Base-by-base conservation (phyloP, 2,888 invertebrate species). In the Beris chalybata region DNA sequence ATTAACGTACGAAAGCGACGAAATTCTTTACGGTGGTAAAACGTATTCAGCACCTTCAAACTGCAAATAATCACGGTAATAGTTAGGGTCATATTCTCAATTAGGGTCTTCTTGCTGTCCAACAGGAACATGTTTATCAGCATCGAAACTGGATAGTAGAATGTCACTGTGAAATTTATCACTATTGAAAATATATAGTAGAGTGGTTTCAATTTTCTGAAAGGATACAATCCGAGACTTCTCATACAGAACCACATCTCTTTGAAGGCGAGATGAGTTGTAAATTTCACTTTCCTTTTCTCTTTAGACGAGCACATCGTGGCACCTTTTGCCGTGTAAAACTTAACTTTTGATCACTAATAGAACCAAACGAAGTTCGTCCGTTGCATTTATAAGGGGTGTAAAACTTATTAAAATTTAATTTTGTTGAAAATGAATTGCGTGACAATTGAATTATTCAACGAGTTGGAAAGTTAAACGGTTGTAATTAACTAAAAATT, bases 161-260 rank as follows among this genome's bases (percentile, higher is more conserved):
- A 15, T 3, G 78, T 79, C 4, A 77, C 74, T 29, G 74, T 29
- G 5, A 65, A 6, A 64, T 78, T 78, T 11, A 78, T 64, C 0
- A 69, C 0, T 2, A 76, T 22, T 0, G 75, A 69, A 57, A 74
- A 76, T 4, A 66, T 0, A 4, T 64, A 53, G 56, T 75, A 77
- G 5, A 67, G 7, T 0, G 69, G 56, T 3, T 65, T 66, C 3
- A 69, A 22, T 1, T 64, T 43, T 0, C 48, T 13, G 0, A 74
- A 74, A 1, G 69, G 72, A 31, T 76, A 70, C 4, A 78, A 64
- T 0, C 79, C 78, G 61, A 74, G 76, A 5, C 74, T 56, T 67
- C 73, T 64, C 78, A 79, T 77, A 1, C 78, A 74, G 5, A 70
- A 67, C 77, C 77, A 79, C 48, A 78, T 76, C 65, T 76, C 75